phyloP scores from a whole-genome alignment of 2,888 invertebrate genomes.

The Frankliniella fusca region DNA sequence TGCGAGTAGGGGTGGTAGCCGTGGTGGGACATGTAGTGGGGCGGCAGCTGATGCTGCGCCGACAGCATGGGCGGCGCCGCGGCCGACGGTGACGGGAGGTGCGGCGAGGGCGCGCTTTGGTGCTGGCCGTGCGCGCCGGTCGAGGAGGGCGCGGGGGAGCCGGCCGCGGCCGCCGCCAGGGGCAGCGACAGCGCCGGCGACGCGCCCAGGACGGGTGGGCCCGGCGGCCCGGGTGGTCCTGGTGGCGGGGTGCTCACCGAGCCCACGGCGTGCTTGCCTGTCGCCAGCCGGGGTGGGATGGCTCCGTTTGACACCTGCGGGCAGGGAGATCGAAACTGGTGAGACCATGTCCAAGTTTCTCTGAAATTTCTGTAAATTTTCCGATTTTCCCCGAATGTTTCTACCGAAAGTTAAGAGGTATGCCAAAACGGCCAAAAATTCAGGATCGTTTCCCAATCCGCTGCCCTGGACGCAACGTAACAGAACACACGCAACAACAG shows the following conservation, averaged over 20 bases:
- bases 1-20: conserved; percentile 10
- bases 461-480: no score
- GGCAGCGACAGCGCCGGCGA: not conserved
- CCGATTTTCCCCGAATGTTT: no score
- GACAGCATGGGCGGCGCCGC: conserved; percentile 20
- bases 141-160: not conserved
- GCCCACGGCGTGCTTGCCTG: not conserved
- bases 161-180: not conserved
- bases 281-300: conserved; percentile 4
- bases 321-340: not conserved
- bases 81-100: conserved; percentile 1
- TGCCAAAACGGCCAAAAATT: no score
- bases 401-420: no score
- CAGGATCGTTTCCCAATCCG: no score
- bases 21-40: not conserved
- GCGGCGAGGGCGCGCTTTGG: conserved; percentile 14
- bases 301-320: not conserved
- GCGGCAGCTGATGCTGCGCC: conserved; percentile 4
- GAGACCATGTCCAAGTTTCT: no score
- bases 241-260: no score
- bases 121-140: not conserved
- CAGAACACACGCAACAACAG: no score
- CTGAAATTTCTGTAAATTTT: no score
- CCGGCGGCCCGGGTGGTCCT: no score
- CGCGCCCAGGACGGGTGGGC: no score